phyloP scores from a whole-genome alignment of 2,888 invertebrate species.

The Scaptomyza reducta region DNA sequence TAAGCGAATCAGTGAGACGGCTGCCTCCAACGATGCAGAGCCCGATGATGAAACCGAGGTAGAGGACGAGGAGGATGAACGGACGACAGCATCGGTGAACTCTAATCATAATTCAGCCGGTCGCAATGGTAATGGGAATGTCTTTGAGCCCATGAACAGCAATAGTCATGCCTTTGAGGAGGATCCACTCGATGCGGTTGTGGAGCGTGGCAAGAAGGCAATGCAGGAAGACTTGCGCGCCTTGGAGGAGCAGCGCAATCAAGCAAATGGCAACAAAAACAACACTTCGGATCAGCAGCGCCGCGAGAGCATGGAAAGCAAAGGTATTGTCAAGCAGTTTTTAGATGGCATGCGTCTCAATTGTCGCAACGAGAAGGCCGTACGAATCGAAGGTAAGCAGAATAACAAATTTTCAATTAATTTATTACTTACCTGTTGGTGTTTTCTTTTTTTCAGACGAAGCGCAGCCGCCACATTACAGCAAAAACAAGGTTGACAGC shows the following conservation, averaged over 20 bases:
- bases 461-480: constrained; percentile 57
- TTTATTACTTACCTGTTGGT: constrained; percentile 48
- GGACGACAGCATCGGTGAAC: constrained; percentile 83
- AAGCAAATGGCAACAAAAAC: constrained; percentile 33
- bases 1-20: constrained; percentile 54
- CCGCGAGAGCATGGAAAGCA: constrained; percentile 57
- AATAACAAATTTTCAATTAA: not conserved
- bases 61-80: constrained; percentile 80
- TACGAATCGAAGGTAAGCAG: constrained; percentile 78
- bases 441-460: constrained; percentile 70
- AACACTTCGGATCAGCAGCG: constrained; percentile 11
- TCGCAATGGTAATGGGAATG: constrained; percentile 66
- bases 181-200: constrained; percentile 73
- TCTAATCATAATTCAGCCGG: constrained; percentile 77
- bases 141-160: constrained; percentile 57
- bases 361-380: constrained; percentile 80
- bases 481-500: constrained; percentile 74
- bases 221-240: constrained; percentile 75
- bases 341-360: constrained; percentile 78
- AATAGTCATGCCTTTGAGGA: constrained; percentile 55
- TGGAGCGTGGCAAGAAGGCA: constrained; percentile 71
- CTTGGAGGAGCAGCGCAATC: constrained; percentile 46
- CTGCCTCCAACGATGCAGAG: constrained; percentile 49
- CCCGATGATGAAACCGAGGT: constrained; percentile 58
- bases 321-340: constrained; percentile 79